phyloP scores from a whole-genome alignment of 1,140 invertebrate species.

The Drosophila varians region DNA sequence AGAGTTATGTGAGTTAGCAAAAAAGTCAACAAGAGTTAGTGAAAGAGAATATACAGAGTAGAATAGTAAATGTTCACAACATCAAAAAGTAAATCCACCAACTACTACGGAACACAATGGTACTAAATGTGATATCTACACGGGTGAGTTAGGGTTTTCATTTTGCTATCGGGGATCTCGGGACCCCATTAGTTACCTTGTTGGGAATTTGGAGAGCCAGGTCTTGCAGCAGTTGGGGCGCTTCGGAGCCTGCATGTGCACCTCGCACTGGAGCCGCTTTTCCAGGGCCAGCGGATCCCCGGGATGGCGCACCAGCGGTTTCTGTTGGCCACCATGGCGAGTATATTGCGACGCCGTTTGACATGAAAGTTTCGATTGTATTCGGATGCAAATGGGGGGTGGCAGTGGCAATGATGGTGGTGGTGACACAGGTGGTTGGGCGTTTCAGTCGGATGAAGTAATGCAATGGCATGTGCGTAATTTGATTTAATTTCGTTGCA shows the following conservation, averaged over 20 bases:
- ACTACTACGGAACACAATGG: constrained; percentile 67
- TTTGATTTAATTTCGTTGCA: constrained; percentile 77
- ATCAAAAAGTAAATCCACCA: constrained; percentile 84
- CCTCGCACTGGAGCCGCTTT: constrained; percentile 94
- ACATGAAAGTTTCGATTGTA: constrained; percentile 60
- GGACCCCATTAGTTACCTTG: constrained; percentile 70
- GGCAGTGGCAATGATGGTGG: constrained; percentile 8
- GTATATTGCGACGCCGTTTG: constrained; percentile 79
- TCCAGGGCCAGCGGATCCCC: constrained; percentile 90
- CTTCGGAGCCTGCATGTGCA: constrained; percentile 88
- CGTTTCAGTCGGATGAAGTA: constrained; percentile 10
- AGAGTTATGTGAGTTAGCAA: constrained; percentile 54
- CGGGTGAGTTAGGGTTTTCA: constrained; percentile 2
- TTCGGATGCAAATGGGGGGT: constrained; percentile 31
- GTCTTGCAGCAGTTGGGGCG: constrained; percentile 93
- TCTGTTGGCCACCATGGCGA: constrained; percentile 86
- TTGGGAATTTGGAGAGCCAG: constrained; percentile 96
- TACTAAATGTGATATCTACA: constrained; percentile 42
- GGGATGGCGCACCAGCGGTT: constrained; percentile 92
- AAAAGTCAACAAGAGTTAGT: constrained; percentile 66
- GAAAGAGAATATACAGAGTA: constrained; percentile 61
- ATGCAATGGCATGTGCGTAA: constrained; percentile 67
- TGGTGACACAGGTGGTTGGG: constrained; percentile 25
- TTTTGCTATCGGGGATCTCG: constrained; percentile 1
- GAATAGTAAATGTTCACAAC: constrained; percentile 79